Evolutionary conservation across 2,888 invertebrate species (phyloP), one percentile per base, ranked within the genome.

Genomic region (Drosophila cracens): DNA sequence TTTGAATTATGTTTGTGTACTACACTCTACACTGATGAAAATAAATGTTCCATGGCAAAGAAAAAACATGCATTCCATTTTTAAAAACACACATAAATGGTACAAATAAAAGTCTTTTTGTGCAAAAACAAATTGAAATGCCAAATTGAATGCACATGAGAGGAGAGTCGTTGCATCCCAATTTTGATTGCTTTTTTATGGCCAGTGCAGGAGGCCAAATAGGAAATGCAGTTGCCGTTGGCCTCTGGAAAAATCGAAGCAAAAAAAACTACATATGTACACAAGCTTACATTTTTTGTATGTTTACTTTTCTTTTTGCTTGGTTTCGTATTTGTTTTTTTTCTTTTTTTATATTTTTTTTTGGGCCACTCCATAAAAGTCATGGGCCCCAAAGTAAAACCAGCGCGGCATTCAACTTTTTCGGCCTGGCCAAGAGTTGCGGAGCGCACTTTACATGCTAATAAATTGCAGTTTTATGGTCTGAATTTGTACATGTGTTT

Each of bases 391-490:
- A 61, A 53, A 57, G 18, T 73, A 76, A 80, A 81, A 81, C 87
- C 81, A 68, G 74, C 77, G 73, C 52, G 52, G 66, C 68, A 69
- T 66, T 71, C 71, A 63, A 54, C 71, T 64, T 66, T 61, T 77
- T 69, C 33, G 54, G 71, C 64, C 68, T 38, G 65, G 49, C 52
- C 59, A 75, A 56, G 66, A 56, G 60, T 76, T 61, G 36, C 73
- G 51, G 67, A 56, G 71, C 79, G 51, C 74, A 76, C 77, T 87
- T 87, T 84, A 78, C 82, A 87, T 83, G 87, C 90, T 90, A 90
- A 90, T 87, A 90, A 89, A 87, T 87, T 90, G 89, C 90, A 90
- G 77, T 87, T 90, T 87, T 87, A 90, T 87, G 85, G 77, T 78
- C 76, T 36, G 63, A 83, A 52, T 59, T 25, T 46, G 25, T 16